Percentiles rank a stretch among this genome's conserved stretches.
These are phyloP conservation scores for Halictus quadricinctus DNA, from an alignment of 2,888 invertebrate genomes.

Conservation along the genomic window DNA sequence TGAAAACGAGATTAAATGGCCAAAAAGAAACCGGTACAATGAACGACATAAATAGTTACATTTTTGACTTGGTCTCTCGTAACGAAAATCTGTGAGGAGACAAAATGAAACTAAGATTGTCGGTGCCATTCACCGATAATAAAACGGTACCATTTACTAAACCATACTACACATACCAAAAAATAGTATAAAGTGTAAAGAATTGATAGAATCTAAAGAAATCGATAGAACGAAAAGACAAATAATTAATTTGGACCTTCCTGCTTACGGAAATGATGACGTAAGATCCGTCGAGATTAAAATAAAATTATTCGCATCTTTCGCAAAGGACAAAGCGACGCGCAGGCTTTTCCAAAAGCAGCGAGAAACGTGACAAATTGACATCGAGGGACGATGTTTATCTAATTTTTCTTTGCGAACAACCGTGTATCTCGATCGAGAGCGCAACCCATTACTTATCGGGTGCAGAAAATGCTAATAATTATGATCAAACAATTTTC, in stretches of 20 bases:
- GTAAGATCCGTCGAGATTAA: neutral
- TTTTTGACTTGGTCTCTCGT: neutral
- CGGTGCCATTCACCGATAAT: too few species aligned
- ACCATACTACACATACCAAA: neutral
- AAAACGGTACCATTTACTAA: neutral
- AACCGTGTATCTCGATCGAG: conserved; percentile 27
- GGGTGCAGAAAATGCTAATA: conserved; percentile 42
- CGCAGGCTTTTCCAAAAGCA: neutral
- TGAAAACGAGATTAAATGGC: neutral
- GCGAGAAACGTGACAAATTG: neutral
- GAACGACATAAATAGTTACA: neutral
- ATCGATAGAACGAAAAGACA: neutral
- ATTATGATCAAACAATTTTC: conserved; percentile 55
- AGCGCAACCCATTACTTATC: conserved; percentile 32
- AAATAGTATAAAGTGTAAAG: neutral
- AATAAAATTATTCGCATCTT: neutral
- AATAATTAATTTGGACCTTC: neutral
- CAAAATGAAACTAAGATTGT: neutral
- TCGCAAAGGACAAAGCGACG: neutral
- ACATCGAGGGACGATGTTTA: neutral
- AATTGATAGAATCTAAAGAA: neutral
- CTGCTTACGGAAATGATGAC: neutral
- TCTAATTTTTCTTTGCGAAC: conserved; percentile 10
- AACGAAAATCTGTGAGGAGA: neutral
- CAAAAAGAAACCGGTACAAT: neutral